phyloP scores from a whole-genome alignment of 2,888 invertebrate species.

The Acrobeloides nanus region DNA sequence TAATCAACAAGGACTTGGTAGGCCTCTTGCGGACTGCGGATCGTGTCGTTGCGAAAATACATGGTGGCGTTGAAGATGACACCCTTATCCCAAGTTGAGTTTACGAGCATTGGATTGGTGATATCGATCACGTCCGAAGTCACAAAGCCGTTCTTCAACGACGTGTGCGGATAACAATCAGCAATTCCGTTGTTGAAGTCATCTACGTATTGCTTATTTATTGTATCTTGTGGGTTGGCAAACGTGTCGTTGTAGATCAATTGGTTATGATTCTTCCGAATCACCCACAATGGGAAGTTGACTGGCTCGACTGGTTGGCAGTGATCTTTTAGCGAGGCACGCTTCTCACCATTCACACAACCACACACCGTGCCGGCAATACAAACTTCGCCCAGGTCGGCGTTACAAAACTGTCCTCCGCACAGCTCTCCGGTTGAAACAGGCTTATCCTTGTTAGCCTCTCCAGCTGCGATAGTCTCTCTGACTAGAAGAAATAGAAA shows the following conservation, averaged over 20 bases:
- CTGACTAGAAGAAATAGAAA: too few species aligned
- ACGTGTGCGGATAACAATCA: constrained; percentile 49
- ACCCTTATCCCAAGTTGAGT: constrained; percentile 50
- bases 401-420: constrained; percentile 34
- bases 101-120: constrained; percentile 37
- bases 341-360: constrained; percentile 47
- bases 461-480: too few species aligned
- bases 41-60: constrained; percentile 44
- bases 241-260: constrained; percentile 42
- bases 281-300: constrained; percentile 48
- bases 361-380: constrained; percentile 47
- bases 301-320: constrained; percentile 50
- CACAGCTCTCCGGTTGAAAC: too few species aligned
- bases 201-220: constrained; percentile 37
- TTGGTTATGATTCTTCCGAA: constrained; percentile 36
- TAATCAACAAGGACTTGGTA: constrained; percentile 45
- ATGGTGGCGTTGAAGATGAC: constrained; percentile 49
- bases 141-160: constrained; percentile 41
- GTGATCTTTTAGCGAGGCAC: constrained; percentile 28
- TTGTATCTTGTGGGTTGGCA: constrained; percentile 36
- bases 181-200: constrained; percentile 40
- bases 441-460: too few species aligned
- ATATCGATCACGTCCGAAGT: constrained; percentile 50
- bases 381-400: constrained; percentile 49
- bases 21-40: constrained; percentile 46